Conservation (phyloP, 2,797 vertebrate species). For the Ctenosaura bakeri region DNA sequence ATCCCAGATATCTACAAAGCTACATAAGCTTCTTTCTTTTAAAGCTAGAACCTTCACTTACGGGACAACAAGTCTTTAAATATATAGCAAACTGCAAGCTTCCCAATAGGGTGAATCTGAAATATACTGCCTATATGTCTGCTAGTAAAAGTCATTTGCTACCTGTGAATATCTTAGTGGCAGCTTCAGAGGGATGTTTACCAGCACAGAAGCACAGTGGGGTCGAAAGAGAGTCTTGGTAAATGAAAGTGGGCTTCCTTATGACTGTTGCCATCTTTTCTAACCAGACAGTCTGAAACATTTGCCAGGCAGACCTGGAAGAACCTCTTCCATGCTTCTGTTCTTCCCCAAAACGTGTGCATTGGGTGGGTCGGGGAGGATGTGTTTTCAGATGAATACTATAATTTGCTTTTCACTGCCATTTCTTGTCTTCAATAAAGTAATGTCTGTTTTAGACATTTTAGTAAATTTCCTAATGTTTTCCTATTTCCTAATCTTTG, state of each 20-base stretch:
- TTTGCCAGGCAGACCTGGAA: neutral
- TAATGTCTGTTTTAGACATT: conserved; percentile 8
- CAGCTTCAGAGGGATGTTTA: conserved; percentile 61
- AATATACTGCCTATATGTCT: neutral
- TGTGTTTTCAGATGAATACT: conserved; percentile 20
- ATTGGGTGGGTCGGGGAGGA: neutral
- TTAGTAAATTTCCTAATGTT: neutral
- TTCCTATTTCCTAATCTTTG: conserved; percentile 40
- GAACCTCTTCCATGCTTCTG: conserved; percentile 2
- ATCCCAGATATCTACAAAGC: too few species aligned
- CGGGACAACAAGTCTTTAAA: too few species aligned
- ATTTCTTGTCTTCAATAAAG: conserved; percentile 19
- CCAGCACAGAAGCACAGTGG: conserved; percentile 37
- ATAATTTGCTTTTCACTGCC: conserved; percentile 27
- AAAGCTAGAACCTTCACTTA: neutral
- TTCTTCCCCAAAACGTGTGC: neutral
- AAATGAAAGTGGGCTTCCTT: conserved; percentile 39
- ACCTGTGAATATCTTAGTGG: conserved; percentile 27
- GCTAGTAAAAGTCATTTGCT: conserved; percentile 8
- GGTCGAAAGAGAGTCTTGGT: conserved; percentile 42
- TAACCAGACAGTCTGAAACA: conserved; percentile 13
- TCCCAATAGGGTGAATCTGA: neutral
- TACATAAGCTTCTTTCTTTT: too few species aligned
- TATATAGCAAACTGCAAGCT: neutral
- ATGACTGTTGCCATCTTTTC: conserved; percentile 22